phyloP scores from a whole-genome alignment of 2,888 invertebrate genomes.

The Hydriomena furcata region DNA sequence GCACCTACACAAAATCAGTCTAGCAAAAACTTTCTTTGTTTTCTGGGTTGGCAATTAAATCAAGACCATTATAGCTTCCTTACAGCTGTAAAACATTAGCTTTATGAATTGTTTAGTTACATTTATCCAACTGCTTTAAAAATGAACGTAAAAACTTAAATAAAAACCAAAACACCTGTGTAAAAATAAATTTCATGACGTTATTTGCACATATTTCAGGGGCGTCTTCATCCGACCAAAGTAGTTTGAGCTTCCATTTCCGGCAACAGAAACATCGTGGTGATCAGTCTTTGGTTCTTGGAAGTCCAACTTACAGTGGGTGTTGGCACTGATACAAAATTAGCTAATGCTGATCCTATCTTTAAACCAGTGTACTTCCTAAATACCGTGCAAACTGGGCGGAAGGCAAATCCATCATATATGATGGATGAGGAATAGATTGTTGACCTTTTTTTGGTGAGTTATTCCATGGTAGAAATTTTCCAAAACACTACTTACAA shows the following conservation, averaged over 20 bases:
- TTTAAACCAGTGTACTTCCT: conserved; percentile 26
- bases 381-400: conserved; percentile 16
- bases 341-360: conserved; percentile 23
- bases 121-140: not conserved
- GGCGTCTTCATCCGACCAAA: conserved; percentile 20
- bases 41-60: no score
- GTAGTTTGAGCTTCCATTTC: conserved; percentile 24
- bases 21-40: no score
- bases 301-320: conserved; percentile 19
- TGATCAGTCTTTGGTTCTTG: conserved; percentile 9
- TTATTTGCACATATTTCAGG: conserved; percentile 24
- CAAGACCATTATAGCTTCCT: no score
- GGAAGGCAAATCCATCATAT: conserved; percentile 13
- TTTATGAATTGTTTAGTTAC: not conserved
- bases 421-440: conserved; percentile 16
- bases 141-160: not conserved
- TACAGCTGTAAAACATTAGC: no score
- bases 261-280: conserved; percentile 16
- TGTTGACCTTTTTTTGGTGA: conserved; percentile 20
- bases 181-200: conserved; percentile 23
- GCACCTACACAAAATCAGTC: no score
- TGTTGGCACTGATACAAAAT: conserved; percentile 30
- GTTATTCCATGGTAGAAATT: conserved; percentile 4
- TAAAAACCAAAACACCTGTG: not conserved
- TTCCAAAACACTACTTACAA: not conserved